Conservation (phyloP, 2,888 invertebrate genomes). For the Amitus sp. region DNA sequence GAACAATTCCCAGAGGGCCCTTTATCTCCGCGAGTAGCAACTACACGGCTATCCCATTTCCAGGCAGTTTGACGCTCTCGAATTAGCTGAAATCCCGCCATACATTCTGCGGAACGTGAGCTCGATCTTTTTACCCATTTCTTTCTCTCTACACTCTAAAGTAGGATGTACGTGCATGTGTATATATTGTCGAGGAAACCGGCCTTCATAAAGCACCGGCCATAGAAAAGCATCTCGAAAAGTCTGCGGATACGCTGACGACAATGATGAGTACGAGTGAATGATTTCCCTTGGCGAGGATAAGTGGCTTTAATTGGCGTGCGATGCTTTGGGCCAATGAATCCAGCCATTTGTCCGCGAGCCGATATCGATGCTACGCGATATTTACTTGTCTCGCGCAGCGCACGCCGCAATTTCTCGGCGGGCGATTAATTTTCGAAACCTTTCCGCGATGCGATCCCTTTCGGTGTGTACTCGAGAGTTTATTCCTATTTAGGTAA, state of each 20-base stretch:
- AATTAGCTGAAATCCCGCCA: conserved; percentile 36
- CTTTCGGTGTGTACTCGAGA: conserved; percentile 1
- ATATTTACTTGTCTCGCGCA: conserved; percentile 17
- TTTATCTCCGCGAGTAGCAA: conserved; percentile 61
- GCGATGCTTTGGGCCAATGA: background rate
- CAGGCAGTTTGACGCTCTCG: conserved; percentile 52
- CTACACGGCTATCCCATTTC: conserved; percentile 63
- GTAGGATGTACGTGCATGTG: too few relatives aligned
- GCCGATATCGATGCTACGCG: conserved; percentile 7
- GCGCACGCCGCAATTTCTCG: conserved; percentile 15
- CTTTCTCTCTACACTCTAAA: background rate
- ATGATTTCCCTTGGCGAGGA: background rate
- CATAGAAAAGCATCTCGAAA: background rate
- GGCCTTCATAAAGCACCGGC: background rate
- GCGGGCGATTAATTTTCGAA: conserved; percentile 16
- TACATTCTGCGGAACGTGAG: conserved; percentile 32
- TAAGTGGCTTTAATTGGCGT: conserved; percentile 1
- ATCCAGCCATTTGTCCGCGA: conserved; percentile 15
- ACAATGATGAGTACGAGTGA: background rate
- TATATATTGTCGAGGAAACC: background rate
- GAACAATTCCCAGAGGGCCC: conserved; percentile 40
- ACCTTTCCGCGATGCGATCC: conserved; percentile 1
- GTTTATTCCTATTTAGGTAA: conserved; percentile 27
- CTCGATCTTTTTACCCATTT: conserved; percentile 9
- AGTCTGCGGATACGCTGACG: too few relatives aligned